These are phyloP conservation scores for Stegodyphus dumicola DNA, from an alignment of 1,140 invertebrate genomes.

Conservation along the genomic window DNA sequence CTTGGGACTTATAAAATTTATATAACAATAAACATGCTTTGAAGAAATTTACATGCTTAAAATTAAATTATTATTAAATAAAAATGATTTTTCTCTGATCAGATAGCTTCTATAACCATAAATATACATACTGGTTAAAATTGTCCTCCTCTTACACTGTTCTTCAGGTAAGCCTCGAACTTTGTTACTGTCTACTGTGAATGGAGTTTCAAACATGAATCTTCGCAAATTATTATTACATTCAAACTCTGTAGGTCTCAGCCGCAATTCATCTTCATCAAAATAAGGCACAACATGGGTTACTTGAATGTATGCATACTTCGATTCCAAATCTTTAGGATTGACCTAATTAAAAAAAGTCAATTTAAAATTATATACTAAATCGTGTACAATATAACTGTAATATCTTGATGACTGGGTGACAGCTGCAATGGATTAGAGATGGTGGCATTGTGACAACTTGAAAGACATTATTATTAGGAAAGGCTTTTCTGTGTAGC, in stretches of 20 bases:
- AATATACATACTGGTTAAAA: slow-evolving; percentile 77
- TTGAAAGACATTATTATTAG: too few species aligned
- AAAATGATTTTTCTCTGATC: too few species aligned
- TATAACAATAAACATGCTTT: too few species aligned
- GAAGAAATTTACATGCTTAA: too few species aligned
- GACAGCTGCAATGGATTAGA: too few species aligned
- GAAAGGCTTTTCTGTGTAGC: too few species aligned
- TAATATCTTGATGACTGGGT: too few species aligned
- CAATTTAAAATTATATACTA: too few species aligned
- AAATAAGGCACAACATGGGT: slow-evolving; percentile 84
- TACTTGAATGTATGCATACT: slow-evolving; percentile 91
- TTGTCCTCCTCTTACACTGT: slow-evolving; percentile 87
- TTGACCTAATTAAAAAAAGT: slow-evolving; percentile 75
- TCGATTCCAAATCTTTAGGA: slow-evolving; percentile 79
- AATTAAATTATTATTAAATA: too few species aligned
- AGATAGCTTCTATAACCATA: not conserved
- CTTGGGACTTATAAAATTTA: too few species aligned
- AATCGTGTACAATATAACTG: too few species aligned
- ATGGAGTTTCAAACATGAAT: slow-evolving; percentile 94
- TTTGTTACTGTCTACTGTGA: slow-evolving; percentile 81
- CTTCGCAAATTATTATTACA: slow-evolving; percentile 85
- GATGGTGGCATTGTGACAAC: too few species aligned
- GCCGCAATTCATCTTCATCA: slow-evolving; percentile 73
- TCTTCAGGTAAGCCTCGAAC: slow-evolving; percentile 84
- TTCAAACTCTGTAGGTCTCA: slow-evolving; percentile 81